Conservation (phyloP, 1,140 invertebrate genomes). For the Anagrus nilaparvatae region DNA sequence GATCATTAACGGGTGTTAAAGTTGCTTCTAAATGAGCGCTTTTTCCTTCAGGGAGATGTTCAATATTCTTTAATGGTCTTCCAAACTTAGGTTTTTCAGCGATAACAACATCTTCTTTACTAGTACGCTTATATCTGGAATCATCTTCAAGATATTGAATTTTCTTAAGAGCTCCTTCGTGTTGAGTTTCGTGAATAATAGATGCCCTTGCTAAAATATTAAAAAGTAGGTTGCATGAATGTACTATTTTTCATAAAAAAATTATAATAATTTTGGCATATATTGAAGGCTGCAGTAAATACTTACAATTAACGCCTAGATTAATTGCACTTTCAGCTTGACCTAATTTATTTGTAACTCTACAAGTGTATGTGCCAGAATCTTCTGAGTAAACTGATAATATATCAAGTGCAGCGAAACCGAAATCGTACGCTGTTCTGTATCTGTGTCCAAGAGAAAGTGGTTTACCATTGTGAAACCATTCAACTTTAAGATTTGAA, state of each 20-base stretch:
- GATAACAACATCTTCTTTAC: conserved; percentile 60
- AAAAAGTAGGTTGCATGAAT: conserved; percentile 5
- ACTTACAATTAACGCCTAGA: conserved; percentile 73
- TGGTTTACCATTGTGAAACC: conserved; percentile 88
- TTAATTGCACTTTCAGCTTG: conserved; percentile 70
- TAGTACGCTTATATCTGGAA: conserved; percentile 60
- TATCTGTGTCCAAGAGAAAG: conserved; percentile 85
- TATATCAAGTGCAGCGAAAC: conserved; percentile 88
- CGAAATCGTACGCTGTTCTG: conserved; percentile 88
- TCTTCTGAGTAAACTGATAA: conserved; percentile 89
- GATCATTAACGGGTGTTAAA: conserved; percentile 88
- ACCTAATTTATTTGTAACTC: conserved; percentile 78
- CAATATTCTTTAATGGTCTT: conserved; percentile 73
- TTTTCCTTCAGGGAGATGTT: conserved; percentile 75
- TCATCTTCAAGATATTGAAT: conserved; percentile 87
- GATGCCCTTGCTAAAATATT: conserved; percentile 58
- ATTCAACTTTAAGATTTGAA: conserved; percentile 83
- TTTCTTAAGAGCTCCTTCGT: conserved; percentile 85
- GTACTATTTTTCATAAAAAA: conserved; percentile 2
- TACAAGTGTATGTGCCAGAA: conserved; percentile 84
- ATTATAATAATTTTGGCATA: neutral
- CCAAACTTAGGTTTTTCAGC: conserved; percentile 83
- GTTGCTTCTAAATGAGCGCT: conserved; percentile 92
- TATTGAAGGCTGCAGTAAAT: conserved; percentile 2
- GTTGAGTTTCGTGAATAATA: conserved; percentile 89